phyloP scores from a whole-genome alignment of 2,113 vertebrate species.

The Hemibagrus wyckioides region DNA sequence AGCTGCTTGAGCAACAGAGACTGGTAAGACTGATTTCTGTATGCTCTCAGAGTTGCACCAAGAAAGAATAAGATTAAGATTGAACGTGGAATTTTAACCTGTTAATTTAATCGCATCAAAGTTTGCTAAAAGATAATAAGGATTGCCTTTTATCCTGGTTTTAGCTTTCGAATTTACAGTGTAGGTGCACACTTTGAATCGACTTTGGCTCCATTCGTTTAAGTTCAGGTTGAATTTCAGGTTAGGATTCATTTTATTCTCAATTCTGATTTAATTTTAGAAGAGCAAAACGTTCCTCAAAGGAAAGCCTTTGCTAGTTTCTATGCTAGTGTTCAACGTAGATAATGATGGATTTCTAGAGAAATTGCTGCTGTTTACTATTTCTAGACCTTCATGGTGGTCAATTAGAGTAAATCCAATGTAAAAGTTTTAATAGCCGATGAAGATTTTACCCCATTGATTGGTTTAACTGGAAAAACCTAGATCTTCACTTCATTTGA shows the following conservation, averaged over 20 bases:
- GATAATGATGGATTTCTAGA: background rate
- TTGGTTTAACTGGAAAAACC: background rate
- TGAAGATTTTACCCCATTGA: background rate
- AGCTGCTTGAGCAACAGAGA: slow-evolving; percentile 96
- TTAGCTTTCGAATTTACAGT: background rate
- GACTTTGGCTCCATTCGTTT: background rate
- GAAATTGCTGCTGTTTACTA: background rate
- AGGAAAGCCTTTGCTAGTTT: background rate
- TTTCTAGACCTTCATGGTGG: background rate
- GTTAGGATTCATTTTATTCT: background rate
- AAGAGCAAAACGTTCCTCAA: background rate
- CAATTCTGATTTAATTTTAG: background rate
- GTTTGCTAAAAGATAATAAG: background rate
- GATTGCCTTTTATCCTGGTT: background rate
- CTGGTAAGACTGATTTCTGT: slow-evolving; percentile 81
- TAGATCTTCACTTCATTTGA: background rate
- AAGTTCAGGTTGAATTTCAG: background rate
- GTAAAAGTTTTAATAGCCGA: background rate
- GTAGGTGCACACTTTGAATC: background rate
- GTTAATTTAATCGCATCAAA: background rate
- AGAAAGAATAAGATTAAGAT: slow-evolving; percentile 2
- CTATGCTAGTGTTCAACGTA: background rate
- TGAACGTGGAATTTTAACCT: background rate
- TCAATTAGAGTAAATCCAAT: background rate
- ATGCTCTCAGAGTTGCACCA: background rate